Evolutionary conservation across 2,797 vertebrate genomes (phyloP).

Genomic region (Xiphophorus birchmanni): DNA sequence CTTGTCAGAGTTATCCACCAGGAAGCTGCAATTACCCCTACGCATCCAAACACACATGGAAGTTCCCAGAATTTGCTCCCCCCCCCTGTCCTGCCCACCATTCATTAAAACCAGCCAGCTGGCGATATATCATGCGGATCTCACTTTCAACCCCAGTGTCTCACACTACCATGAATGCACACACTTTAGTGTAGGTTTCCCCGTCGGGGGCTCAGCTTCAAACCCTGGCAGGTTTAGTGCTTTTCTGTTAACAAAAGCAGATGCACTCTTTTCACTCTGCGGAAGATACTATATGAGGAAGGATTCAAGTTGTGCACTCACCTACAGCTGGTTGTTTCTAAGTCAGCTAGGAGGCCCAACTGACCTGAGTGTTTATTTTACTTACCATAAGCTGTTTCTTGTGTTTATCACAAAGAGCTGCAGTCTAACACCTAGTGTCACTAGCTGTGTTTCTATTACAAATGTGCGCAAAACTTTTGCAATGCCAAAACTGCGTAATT

Average conservation of each 20-base stretch:
- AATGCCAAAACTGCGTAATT: too few species aligned
- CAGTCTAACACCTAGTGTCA: not conserved
- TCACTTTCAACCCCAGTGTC: conserved; percentile 30
- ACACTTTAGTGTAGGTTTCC: conserved; percentile 28
- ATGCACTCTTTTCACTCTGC: conserved; percentile 4
- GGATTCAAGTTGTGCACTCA: not conserved
- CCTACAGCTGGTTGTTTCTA: not conserved
- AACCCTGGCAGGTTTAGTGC: conserved; percentile 1
- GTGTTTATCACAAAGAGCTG: not conserved
- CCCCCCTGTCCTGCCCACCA: not conserved
- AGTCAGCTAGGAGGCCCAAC: not conserved
- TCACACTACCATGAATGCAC: conserved; percentile 9
- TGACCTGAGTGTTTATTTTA: not conserved
- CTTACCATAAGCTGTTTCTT: not conserved
- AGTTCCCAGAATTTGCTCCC: conserved; percentile 18
- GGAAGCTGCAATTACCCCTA: conserved; percentile 6
- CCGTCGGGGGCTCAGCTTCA: conserved; percentile 8
- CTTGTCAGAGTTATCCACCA: not conserved
- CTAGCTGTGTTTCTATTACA: not conserved
- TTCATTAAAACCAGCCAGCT: conserved; percentile 44
- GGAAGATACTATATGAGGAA: not conserved
- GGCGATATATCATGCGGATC: conserved; percentile 33
- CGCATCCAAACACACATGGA: conserved; percentile 18
- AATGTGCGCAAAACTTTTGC: too few species aligned
- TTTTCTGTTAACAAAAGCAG: conserved; percentile 4